Conservation (phyloP, 2,113 vertebrate species). For the Oxygymnocypris stewartii region DNA sequence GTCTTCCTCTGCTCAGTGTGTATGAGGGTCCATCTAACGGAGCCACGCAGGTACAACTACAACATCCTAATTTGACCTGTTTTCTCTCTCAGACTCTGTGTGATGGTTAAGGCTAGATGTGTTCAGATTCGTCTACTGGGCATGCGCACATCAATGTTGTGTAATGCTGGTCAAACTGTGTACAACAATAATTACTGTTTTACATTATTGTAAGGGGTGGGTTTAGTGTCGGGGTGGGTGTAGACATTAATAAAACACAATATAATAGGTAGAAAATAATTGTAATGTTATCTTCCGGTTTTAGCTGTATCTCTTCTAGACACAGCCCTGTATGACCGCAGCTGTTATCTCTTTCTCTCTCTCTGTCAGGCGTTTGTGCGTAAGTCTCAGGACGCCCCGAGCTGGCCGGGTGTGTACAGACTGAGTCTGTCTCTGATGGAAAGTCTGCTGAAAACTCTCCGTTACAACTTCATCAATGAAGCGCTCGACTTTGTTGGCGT, state of each 20-base stretch:
- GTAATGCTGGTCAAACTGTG: too few relatives aligned
- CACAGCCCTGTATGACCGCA: not conserved
- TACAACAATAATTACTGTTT: too few relatives aligned
- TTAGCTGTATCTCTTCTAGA: too few relatives aligned
- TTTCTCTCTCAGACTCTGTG: too few relatives aligned
- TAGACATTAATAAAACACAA: too few relatives aligned
- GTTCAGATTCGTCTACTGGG: too few relatives aligned
- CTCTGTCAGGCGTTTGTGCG: constrained; percentile 81
- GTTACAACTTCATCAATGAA: constrained; percentile 94
- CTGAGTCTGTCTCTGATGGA: constrained; percentile 95
- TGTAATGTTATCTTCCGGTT: too few relatives aligned
- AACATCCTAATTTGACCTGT: not conserved
- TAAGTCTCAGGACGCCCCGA: constrained; percentile 87
- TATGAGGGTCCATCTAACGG: constrained; percentile 89
- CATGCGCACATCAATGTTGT: too few relatives aligned
- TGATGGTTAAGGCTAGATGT: too few relatives aligned
- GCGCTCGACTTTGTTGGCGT: constrained; percentile 95
- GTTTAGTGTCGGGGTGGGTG: too few relatives aligned
- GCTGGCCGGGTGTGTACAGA: constrained; percentile 93
- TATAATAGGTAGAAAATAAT: too few relatives aligned
- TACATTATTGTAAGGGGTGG: too few relatives aligned
- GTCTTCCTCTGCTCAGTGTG: constrained; percentile 91
- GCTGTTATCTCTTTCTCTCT: constrained; percentile 7
- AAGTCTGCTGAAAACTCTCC: constrained; percentile 90
- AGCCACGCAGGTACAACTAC: constrained; percentile 78